Base-by-base conservation (phyloP, 92 coral and sea anemone genomes). In the Heliopora coerulea region DNA sequence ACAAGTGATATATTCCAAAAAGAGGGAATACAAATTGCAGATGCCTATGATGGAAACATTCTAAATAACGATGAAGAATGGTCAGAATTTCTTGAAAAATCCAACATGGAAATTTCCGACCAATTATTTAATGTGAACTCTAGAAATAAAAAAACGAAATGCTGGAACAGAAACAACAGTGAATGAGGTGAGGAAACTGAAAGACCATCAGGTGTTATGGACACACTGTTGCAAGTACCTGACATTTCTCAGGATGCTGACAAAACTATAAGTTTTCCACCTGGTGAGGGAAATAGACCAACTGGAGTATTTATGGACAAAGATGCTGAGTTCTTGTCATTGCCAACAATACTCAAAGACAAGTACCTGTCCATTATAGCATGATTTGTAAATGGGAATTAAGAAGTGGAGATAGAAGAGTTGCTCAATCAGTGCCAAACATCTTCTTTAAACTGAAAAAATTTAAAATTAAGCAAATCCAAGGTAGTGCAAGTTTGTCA, bases 201-300 rank as follows among this genome's bases (percentile, higher is more conserved):
- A 59, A 46, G 89, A 29, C 82, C 89, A 30, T 61, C 88, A 62
- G 91, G 89, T 70, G 79, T 63, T 21, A 70, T 65, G 23, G 91
- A 81, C 41, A 87, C 89, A 46, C 62, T 82, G 60, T 56, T 78
- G 19, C 87, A 87, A 73, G 88, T 82, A 31, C 87, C 89, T 37
- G 89, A 84, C 8, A 39, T 81, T 11, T 32, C 79, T 6, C 87
- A 79, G 48, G 62, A 82, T 85, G 72, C 32, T 74, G 89, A 88
- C 9, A 75, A 61, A 3, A 85, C 85, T 56, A 35, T 70, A 20
- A 74, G 79, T 41, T 85, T 88, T 85, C 90, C 95, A 46, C 95
- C 95, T 73, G 89, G 89, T 8, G 88, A 85, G 39, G 87, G 87
- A 14, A 85, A 85, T 35, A 85, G 72, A 86, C 95, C 95, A 21